Evolutionary conservation across 1,140 invertebrate genomes (phyloP).

Genomic region (Calephelis nemesis): DNA sequence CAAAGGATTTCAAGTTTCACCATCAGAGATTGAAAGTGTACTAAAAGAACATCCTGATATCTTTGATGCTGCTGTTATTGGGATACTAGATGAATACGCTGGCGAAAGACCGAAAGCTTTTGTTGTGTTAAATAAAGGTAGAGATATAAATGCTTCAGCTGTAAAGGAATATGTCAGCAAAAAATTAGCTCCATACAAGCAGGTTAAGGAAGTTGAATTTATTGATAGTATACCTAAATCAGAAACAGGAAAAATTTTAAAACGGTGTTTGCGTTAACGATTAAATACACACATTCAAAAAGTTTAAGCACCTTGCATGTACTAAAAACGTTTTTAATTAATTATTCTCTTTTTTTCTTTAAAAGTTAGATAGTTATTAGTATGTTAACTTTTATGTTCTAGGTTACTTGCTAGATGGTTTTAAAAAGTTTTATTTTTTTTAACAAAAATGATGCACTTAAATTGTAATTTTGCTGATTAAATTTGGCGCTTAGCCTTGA

Average conservation of each 20-base stretch:
- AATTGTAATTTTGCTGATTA: too few relatives aligned
- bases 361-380: too few relatives aligned
- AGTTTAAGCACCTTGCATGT: too few relatives aligned
- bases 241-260: slow-evolving; percentile 14
- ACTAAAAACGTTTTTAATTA: too few relatives aligned
- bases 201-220: slow-evolving; percentile 9
- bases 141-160: slow-evolving; percentile 65
- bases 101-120: slow-evolving; percentile 90
- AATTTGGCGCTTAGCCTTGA: too few relatives aligned
- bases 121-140: slow-evolving; percentile 77
- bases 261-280: neutral
- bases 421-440: too few relatives aligned
- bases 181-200: slow-evolving; percentile 73
- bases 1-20: slow-evolving; percentile 88
- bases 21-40: slow-evolving; percentile 91
- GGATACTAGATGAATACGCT: slow-evolving; percentile 83
- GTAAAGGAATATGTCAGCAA: slow-evolving; percentile 81
- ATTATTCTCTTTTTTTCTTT: too few relatives aligned
- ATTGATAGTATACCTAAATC: neutral
- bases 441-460: too few relatives aligned
- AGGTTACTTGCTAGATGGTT: too few relatives aligned
- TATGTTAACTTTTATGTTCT: too few relatives aligned
- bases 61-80: slow-evolving; percentile 90
- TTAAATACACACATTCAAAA: neutral
- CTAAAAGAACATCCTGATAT: slow-evolving; percentile 87